Percentiles rank a stretch among this genome's conserved stretches.
These are phyloP conservation scores for Ceratitis capitata DNA, from an alignment of 1,140 invertebrate species.

Conservation along the genomic window DNA sequence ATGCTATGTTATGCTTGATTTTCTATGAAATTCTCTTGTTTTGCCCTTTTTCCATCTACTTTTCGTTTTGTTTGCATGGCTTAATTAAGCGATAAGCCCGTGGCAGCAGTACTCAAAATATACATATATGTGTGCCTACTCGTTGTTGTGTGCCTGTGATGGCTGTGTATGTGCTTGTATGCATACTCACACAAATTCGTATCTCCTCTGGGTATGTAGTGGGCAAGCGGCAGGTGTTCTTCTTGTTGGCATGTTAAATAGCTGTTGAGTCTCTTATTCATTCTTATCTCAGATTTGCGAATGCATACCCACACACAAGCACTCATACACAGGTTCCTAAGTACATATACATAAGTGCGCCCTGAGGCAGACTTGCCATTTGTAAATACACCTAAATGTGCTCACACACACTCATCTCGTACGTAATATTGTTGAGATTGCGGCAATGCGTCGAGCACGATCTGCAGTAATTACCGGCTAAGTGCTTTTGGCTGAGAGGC, in stretches of 20 bases:
- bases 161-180: not conserved
- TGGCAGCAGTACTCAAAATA: not conserved
- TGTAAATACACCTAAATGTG: not conserved
- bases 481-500: not conserved
- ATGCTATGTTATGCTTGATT: not conserved
- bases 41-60: not conserved
- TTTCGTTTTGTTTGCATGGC: not conserved
- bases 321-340: not conserved
- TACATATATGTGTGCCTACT: not conserved
- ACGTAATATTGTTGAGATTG: not conserved
- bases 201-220: not conserved
- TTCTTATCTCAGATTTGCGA: not conserved
- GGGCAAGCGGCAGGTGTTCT: not conserved
- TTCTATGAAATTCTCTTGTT: not conserved
- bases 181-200: not conserved
- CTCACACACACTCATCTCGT: no score
- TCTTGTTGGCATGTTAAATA: not conserved
- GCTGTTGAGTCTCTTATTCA: not conserved
- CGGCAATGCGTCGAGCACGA: not conserved
- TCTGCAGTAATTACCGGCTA: not conserved
- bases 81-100: constrained; percentile 16
- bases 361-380: not conserved
- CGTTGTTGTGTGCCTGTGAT: not conserved
- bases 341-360: not conserved
- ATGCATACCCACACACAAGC: not conserved